A percentile compares a stretch with the other conserved stretches of the same genome.
These are phyloP conservation scores for Uria aalge DNA, from an alignment of 2,113 vertebrate species.

Conservation along the genomic window DNA sequence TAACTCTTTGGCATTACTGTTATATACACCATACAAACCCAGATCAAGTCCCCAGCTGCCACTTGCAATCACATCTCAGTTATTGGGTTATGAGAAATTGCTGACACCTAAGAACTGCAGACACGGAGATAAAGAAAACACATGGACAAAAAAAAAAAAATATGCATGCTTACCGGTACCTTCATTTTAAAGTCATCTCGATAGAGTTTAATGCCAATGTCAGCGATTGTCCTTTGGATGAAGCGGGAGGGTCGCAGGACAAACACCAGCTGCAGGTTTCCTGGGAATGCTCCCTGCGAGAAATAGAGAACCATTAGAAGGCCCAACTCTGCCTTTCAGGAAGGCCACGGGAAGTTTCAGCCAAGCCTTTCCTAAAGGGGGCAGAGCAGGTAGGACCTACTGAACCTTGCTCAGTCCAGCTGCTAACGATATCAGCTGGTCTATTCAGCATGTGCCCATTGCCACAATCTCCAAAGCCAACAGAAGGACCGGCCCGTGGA, in stretches of 20 bases:
- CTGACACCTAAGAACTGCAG: neutral
- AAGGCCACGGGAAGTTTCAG: neutral
- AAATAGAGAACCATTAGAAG: neutral
- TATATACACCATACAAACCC: neutral
- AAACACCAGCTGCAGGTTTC: conserved; percentile 91
- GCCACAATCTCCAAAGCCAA: neutral
- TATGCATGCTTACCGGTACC: conserved; percentile 87
- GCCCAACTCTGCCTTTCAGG: neutral
- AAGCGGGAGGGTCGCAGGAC: conserved; percentile 89
- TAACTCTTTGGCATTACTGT: neutral
- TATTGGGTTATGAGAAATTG: neutral
- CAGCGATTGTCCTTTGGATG: conserved; percentile 89
- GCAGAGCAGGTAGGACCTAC: neutral
- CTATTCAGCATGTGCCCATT: accelerated
- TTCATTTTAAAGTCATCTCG: conserved; percentile 98
- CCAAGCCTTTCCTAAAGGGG: neutral
- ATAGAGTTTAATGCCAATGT: conserved; percentile 91
- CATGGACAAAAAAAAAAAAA: neutral
- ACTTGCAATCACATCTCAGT: neutral
- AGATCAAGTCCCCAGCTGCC: neutral
- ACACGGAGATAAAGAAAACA: neutral
- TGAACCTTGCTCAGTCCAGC: neutral
- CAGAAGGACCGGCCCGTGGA: neutral
- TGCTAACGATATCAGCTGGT: neutral
- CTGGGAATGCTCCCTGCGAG: conserved; percentile 90